Evolutionary conservation across 2,113 vertebrate species (phyloP), one percentile per base, ranked within the genome.

Genomic region (Garra rufa): DNA sequence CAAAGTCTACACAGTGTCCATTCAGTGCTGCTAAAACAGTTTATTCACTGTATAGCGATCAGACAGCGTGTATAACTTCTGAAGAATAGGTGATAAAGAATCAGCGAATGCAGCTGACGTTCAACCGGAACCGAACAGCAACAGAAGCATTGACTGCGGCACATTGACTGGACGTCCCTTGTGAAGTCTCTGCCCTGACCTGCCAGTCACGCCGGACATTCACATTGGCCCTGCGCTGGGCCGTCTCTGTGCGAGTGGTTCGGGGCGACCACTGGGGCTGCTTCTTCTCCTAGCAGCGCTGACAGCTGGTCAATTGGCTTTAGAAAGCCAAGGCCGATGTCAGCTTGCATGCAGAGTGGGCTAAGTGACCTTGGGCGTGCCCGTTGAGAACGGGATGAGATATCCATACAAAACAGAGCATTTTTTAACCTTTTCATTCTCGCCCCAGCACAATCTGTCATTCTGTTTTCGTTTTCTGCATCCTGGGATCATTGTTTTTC

Each of bases 251-350:
- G 77, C 70, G 21, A 76, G 34, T 5, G 34, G 34, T 48, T 71
- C 61, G 17, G 44, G 77, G 57, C 78, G 83, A 87, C 86, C 86
- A 79, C 76, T 87, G 86, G 76, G 86, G 83, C 77, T 71, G 50
- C 79, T 70, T 3, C 61, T 34, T 59, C 76, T 61, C 44, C 70
- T 76, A 67, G 70, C 52, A 74, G 38, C 1, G 70, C 79, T 87
- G 86, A 87, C 86, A 87, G 86, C 83, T 87, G 86, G 86, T 85
- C 83, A 85, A 76, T 70, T 82, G 76, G 80, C 83, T 83, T 81
- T 70, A 74, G 78, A 82, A 80, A 74, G 55, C 83, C 17, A 55
- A 63, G 65, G 83, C 71, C 38, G 79, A 48, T 59, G 65, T 74
- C 65, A 67, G 57, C 61, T 81, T 19, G 83, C 79, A 87, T 87